phyloP scores from a whole-genome alignment of 2,797 vertebrate genomes.

The Carapus acus region DNA sequence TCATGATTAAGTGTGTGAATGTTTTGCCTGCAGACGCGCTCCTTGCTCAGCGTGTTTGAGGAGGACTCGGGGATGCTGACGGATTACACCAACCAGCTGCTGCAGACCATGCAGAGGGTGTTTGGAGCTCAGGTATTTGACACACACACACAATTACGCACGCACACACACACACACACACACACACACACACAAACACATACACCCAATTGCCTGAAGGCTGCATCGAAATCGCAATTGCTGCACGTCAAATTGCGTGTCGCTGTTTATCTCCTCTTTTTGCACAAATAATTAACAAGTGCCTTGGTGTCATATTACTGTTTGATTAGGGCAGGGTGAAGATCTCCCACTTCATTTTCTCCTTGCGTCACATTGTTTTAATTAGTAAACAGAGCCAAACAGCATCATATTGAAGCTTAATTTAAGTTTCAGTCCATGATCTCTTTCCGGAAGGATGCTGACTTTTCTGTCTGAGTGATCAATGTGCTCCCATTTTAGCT shows the following conservation, averaged over 20 bases:
- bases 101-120: slow-evolving; percentile 94
- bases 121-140: slow-evolving; percentile 92
- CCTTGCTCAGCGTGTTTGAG: slow-evolving; percentile 96
- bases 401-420: too few species aligned
- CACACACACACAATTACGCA: slow-evolving; percentile 20
- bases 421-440: background rate
- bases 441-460: background rate
- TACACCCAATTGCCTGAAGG: background rate
- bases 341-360: too few species aligned
- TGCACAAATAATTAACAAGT: too few species aligned
- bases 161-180: slow-evolving; percentile 6
- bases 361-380: too few species aligned
- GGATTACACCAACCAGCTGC: slow-evolving; percentile 93
- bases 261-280: too few species aligned
- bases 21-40: slow-evolving; percentile 79
- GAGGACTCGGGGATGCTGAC: slow-evolving; percentile 96
- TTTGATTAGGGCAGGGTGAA: too few species aligned
- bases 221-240: too few species aligned
- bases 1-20: slow-evolving; percentile 3
- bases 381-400: too few species aligned
- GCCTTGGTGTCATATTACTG: too few species aligned
- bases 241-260: too few species aligned
- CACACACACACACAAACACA: slow-evolving; percentile 6
- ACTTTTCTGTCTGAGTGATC: background rate
- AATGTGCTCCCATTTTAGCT: too few species aligned